Evolutionary conservation across 2,888 invertebrate species (phyloP).

Genomic region (Leptinotarsa rubiginosa): DNA sequence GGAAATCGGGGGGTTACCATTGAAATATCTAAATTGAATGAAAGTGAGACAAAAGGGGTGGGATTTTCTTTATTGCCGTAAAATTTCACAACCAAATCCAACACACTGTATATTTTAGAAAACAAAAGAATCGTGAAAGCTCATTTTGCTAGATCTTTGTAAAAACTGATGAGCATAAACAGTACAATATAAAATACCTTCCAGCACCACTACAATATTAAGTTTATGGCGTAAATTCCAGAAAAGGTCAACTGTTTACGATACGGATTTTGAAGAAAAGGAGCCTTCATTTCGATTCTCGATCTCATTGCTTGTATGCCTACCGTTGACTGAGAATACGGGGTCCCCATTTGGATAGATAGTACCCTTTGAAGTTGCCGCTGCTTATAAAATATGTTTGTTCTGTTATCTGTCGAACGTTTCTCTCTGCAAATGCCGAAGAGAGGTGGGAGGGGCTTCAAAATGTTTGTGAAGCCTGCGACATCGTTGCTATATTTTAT

Average conservation of each 20-base stretch:
- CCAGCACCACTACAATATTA: neutral
- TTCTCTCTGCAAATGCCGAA: slow-evolving; percentile 3
- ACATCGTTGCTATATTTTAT: slow-evolving; percentile 6
- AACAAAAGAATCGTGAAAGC: too few relatives aligned
- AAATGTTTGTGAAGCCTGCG: slow-evolving; percentile 19
- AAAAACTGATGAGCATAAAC: too few relatives aligned
- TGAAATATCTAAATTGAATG: too few relatives aligned
- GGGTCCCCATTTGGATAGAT: slow-evolving; percentile 6
- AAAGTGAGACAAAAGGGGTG: too few relatives aligned
- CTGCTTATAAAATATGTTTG: slow-evolving; percentile 22
- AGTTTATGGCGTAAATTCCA: neutral
- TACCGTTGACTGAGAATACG: neutral
- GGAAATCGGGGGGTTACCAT: too few relatives aligned
- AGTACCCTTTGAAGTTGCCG: slow-evolving; percentile 18
- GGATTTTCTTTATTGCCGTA: too few relatives aligned
- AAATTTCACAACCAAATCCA: too few relatives aligned
- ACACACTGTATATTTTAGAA: too few relatives aligned
- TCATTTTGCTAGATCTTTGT: too few relatives aligned
- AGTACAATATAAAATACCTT: neutral
- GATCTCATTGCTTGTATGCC: neutral
- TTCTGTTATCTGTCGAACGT: slow-evolving; percentile 19
- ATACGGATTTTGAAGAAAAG: neutral
- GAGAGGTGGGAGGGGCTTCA: neutral
- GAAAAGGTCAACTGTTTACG: neutral
- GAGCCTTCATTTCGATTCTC: neutral